phyloP scores from a whole-genome alignment of 1,140 invertebrate genomes.

The Nasonia vitripennis region DNA sequence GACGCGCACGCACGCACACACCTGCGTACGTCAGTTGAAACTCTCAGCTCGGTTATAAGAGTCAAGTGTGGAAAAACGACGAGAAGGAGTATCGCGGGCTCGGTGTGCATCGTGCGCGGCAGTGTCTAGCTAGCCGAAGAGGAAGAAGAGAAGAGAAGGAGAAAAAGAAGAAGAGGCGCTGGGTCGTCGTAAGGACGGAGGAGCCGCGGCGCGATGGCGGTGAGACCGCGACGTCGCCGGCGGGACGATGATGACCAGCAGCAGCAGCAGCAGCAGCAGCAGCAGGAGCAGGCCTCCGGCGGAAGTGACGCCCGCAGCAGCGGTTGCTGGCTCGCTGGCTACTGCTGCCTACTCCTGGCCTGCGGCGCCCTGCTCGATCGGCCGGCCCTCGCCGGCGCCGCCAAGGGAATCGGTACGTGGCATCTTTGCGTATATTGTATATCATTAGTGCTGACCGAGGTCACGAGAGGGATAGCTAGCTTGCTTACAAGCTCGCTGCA shows the following conservation, averaged over 20 bases:
- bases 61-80: not conserved
- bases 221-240: slow-evolving; percentile 43
- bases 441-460: not conserved
- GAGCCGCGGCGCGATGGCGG: slow-evolving; percentile 44
- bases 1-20: not conserved
- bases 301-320: not conserved
- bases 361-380: slow-evolving; percentile 13
- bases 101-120: slow-evolving; percentile 36
- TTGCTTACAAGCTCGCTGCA: too few species aligned
- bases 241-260: slow-evolving; percentile 15
- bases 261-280: not conserved
- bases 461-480: not conserved
- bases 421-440: not conserved
- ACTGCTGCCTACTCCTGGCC: not conserved
- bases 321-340: slow-evolving; percentile 9
- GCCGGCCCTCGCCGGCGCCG: not conserved
- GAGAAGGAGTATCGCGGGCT: not conserved
- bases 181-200: slow-evolving; percentile 48
- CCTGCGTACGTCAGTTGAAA: not conserved
- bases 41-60: not conserved
- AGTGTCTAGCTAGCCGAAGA: not conserved
- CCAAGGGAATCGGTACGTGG: slow-evolving; percentile 47
- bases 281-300: not conserved
- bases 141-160: slow-evolving; percentile 13
- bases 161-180: slow-evolving; percentile 21